These are phyloP conservation scores for Timema podura DNA, from an alignment of 2,888 invertebrate genomes.

Conservation along the genomic window DNA sequence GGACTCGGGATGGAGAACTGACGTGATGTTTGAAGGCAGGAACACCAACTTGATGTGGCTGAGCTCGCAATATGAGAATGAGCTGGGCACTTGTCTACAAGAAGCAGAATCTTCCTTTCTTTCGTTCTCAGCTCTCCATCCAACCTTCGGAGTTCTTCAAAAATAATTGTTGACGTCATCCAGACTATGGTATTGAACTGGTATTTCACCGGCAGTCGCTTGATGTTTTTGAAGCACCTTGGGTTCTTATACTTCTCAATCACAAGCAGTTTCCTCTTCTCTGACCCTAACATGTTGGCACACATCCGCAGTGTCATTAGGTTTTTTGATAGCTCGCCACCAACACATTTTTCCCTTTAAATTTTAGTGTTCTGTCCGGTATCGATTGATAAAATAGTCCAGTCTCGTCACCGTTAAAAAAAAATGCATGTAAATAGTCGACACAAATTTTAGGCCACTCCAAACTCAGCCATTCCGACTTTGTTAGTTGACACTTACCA, in stretches of 20 bases:
- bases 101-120: too few species aligned
- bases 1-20: too few species aligned
- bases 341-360: too few species aligned
- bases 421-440: too few species aligned
- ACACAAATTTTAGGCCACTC: not conserved
- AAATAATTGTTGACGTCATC: constrained; percentile 1
- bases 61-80: too few species aligned
- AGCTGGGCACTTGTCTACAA: too few species aligned
- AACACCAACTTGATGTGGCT: too few species aligned
- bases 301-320: not conserved
- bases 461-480: not conserved
- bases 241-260: not conserved
- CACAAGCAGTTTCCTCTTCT: not conserved
- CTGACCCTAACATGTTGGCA: constrained; percentile 18
- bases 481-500: constrained; percentile 15
- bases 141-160: not conserved
- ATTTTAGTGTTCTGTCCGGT: too few species aligned
- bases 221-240: not conserved
- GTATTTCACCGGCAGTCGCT: too few species aligned
- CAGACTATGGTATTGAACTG: not conserved
- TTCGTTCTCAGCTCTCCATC: not conserved
- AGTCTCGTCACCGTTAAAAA: too few species aligned
- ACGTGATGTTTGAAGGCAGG: too few species aligned
- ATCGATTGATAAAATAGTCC: too few species aligned
- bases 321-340: not conserved